These are phyloP conservation scores for Mnemiopsis leidyi DNA, from an alignment of 37 sponge, comb jelly and placozoan genomes.

Conservation along the genomic window DNA sequence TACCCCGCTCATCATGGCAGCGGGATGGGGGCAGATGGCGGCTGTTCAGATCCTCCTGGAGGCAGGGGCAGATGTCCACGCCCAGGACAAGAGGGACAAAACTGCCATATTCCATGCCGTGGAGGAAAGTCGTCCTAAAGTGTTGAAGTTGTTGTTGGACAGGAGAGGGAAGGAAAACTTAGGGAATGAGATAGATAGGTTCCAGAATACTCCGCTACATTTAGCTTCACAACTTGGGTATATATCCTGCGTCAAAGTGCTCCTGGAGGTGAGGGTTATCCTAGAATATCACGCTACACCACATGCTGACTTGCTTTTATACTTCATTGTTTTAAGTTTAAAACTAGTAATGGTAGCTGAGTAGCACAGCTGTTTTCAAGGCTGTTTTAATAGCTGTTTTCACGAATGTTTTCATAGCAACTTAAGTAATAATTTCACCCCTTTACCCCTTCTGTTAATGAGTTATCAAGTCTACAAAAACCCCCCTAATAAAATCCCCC, in stretches of 20 bases:
- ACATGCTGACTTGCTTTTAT: too few species aligned
- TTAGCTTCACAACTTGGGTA: constrained; percentile 76
- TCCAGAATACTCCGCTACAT: constrained; percentile 78
- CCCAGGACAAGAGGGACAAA: constrained; percentile 52
- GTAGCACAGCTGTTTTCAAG: background rate
- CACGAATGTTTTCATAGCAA: too few species aligned
- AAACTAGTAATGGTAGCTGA: too few species aligned
- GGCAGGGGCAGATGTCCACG: constrained; percentile 34
- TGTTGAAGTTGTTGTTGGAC: constrained; percentile 65
- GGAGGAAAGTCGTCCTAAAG: constrained; percentile 66
- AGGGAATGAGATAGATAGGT: constrained; percentile 63
- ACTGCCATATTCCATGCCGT: constrained; percentile 66
- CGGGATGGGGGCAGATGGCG: constrained; percentile 64
- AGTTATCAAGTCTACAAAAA: too few species aligned
- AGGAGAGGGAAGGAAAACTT: constrained; percentile 39
- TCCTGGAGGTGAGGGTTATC: background rate
- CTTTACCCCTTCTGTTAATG: too few species aligned
- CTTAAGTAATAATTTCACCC: too few species aligned
- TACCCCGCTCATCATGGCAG: constrained; percentile 69
- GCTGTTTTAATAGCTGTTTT: too few species aligned
- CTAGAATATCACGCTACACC: too few species aligned
- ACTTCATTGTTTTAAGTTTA: too few species aligned
- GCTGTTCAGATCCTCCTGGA: constrained; percentile 58
- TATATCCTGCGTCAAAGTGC: constrained; percentile 69
- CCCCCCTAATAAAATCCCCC: background rate